Evolutionary conservation across 64 coral and sea anemone species (phyloP).

Genomic region (Trachythela sp.): DNA sequence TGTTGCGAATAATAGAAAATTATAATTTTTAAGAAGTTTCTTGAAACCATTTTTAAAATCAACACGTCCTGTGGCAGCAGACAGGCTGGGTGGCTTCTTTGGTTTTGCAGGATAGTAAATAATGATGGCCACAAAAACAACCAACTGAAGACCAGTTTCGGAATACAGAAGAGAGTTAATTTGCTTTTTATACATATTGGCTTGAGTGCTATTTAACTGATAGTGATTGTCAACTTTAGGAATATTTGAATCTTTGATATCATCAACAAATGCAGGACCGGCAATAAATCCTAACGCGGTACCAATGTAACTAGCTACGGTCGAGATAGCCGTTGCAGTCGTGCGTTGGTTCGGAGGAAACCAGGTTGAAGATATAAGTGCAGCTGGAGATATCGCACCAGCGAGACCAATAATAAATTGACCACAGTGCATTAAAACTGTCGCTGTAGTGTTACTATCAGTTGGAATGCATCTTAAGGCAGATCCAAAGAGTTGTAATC

Average conservation of each 20-base stretch:
- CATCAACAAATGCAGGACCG: slow-evolving; percentile 52
- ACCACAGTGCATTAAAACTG: background rate
- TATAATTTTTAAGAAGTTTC: slow-evolving; percentile 58
- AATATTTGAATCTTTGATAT: background rate
- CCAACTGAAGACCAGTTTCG: slow-evolving; percentile 30
- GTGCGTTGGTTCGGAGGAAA: slow-evolving; percentile 60
- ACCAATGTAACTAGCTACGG: slow-evolving; percentile 46
- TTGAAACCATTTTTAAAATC: slow-evolving; percentile 77
- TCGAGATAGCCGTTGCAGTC: slow-evolving; percentile 54
- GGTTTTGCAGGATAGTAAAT: slow-evolving; percentile 89
- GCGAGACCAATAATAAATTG: background rate
- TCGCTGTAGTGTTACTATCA: background rate
- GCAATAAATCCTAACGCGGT: slow-evolving; percentile 45
- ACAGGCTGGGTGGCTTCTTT: slow-evolving; percentile 65
- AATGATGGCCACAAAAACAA: slow-evolving; percentile 62
- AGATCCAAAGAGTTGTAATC: background rate
- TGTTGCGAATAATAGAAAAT: slow-evolving; percentile 75
- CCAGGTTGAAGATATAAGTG: slow-evolving; percentile 47
- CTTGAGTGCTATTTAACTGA: slow-evolving; percentile 26
- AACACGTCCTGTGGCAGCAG: slow-evolving; percentile 79
- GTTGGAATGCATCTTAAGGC: background rate
- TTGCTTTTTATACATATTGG: slow-evolving; percentile 32
- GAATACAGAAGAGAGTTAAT: slow-evolving; percentile 39
- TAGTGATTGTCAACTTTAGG: background rate
- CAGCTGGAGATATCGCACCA: background rate